Base-by-base conservation (phyloP, 1,140 invertebrate genomes). In the Ceratitis capitata region DNA sequence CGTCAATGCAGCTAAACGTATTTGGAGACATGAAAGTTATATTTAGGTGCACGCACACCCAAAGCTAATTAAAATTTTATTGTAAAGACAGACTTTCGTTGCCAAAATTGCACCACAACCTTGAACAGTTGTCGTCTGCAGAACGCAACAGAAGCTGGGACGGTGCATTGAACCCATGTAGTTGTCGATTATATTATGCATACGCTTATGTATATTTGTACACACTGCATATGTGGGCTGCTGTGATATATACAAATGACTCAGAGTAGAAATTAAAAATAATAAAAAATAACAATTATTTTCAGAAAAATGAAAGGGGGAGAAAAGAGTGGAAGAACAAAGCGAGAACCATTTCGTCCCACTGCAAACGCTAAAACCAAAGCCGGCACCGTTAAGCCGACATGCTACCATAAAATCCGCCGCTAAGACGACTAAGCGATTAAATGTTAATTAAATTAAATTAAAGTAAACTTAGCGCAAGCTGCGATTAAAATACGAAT, bases 401-500 rank as follows among this genome's bases (percentile, higher is more conserved):
- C 69, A 78, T 19, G 23, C 69, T 23, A 45, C 16, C 69, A 45
- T 78, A 78, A 78, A 78, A 47, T 45, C 39, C 69, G 69, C 69
- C 23, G 23, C 42, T 78, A 78, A 78, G 69, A n/a, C 69, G 69
- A 23, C 69, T 74, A 32, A 35, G 19, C 69, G 35, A 78, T 78
- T 78, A 78, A 42, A 78, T 78, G 42, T 78, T 78, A 78, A 78
- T 78, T 45, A 78, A 78, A 78, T 78, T 45, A 78, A 78, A 78
- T 45, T 78, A 47, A 78, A 78, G 39, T 78, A 78, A 78, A 78
- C 69, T 78, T 45, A 78, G 39, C 69, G 45, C 3, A 42, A 6
- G 39, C 35, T 16, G 42, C 39, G 16, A 74, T n/a, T 74, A 45
- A 74, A 74, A 74, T n/a, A 16, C 64, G 39, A 16, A 74, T 78